Percentiles rank a stretch among this genome's conserved stretches.
phyloP scores from a whole-genome alignment of 2,888 invertebrate genomes.

The Apodemia zela region DNA sequence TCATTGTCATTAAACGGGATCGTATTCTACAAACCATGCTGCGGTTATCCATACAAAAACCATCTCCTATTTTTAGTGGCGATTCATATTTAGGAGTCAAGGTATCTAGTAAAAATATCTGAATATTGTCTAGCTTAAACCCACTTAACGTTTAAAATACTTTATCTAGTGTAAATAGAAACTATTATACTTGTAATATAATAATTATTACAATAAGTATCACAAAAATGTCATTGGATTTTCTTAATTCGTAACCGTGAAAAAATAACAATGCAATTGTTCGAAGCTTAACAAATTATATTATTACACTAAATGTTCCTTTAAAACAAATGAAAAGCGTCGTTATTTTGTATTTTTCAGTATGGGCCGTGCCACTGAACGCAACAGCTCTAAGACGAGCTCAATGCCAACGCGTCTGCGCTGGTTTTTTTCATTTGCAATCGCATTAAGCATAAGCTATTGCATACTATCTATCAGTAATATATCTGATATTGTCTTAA shows the following conservation, averaged over 20 bases:
- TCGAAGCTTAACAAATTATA: background rate
- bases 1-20: too few relatives aligned
- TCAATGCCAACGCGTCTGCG: constrained; percentile 35
- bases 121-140: too few relatives aligned
- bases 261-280: constrained; percentile 9
- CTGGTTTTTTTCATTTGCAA: constrained; percentile 40
- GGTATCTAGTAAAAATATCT: too few relatives aligned
- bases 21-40: too few relatives aligned
- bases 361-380: constrained; percentile 30
- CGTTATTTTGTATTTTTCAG: constrained; percentile 35
- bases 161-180: too few relatives aligned
- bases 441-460: constrained; percentile 39
- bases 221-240: background rate
- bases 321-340: constrained; percentile 18
- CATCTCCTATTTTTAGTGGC: too few relatives aligned
- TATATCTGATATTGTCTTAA: constrained; percentile 29
- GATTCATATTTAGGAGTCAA: too few relatives aligned
- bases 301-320: constrained; percentile 2
- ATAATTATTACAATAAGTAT: background rate
- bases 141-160: too few relatives aligned
- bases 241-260: background rate
- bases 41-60: too few relatives aligned
- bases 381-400: constrained; percentile 25
- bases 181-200: too few relatives aligned
- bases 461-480: constrained; percentile 37